Conservation (phyloP, 1,140 invertebrate species). For the Papilio xuthus region DNA sequence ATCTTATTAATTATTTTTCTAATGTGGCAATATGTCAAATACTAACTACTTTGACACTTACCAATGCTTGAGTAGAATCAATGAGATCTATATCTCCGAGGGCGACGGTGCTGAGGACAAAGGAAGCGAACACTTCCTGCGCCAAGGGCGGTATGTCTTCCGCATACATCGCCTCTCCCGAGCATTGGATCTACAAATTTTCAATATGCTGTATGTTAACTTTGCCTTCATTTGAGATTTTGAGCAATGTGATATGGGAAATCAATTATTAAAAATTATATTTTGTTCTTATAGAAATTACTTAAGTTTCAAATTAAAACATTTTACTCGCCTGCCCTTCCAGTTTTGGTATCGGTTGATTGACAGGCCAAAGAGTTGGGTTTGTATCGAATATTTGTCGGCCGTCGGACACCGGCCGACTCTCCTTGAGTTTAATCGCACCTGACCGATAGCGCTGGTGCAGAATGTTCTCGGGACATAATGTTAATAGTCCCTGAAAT, state of each 20-base stretch:
- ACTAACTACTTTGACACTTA: slow-evolving; percentile 57
- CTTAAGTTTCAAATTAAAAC: neutral
- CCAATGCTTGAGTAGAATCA: slow-evolving; percentile 81
- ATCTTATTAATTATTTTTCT: too few relatives aligned
- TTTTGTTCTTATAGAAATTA: neutral
- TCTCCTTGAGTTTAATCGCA: slow-evolving; percentile 67
- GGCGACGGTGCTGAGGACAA: slow-evolving; percentile 46
- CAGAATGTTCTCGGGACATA: slow-evolving; percentile 66
- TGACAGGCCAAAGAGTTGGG: slow-evolving; percentile 85
- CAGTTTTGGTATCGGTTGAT: slow-evolving; percentile 85
- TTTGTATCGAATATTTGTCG: slow-evolving; percentile 85
- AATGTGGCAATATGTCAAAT: neutral
- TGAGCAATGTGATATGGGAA: too few relatives aligned
- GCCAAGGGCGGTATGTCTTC: slow-evolving; percentile 64
- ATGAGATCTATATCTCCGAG: slow-evolving; percentile 49
- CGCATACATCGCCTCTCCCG: slow-evolving; percentile 85
- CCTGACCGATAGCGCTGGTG: slow-evolving; percentile 75
- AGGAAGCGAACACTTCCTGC: slow-evolving; percentile 50
- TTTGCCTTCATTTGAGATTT: too few relatives aligned
- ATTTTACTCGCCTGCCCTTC: slow-evolving; percentile 82
- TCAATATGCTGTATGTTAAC: too few relatives aligned
- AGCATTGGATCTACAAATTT: slow-evolving; percentile 57
- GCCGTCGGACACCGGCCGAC: slow-evolving; percentile 83
- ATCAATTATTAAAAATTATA: too few relatives aligned
- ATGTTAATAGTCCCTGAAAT: slow-evolving; percentile 77